Evolutionary conservation across 2,888 invertebrate species (phyloP).

Genomic region (Abrostola tripartita): DNA sequence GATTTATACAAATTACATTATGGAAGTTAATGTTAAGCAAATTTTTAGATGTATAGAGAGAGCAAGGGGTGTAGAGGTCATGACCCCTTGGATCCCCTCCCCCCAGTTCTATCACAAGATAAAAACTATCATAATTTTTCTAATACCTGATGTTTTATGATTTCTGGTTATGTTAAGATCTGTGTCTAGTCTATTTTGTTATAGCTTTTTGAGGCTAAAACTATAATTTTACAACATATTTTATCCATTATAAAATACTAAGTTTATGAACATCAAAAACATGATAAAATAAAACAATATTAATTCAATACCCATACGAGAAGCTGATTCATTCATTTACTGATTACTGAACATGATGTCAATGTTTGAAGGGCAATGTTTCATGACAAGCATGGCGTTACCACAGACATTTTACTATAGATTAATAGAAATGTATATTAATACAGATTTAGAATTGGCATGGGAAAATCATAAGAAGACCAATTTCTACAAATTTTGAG

Average conservation of each 20-base stretch:
- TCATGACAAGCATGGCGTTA: conserved; percentile 40
- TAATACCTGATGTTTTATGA: background rate
- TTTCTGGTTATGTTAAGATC: too few species aligned
- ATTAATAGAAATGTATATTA: conserved; percentile 13
- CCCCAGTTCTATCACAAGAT: background rate
- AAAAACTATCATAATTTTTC: background rate
- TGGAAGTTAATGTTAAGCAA: too few species aligned
- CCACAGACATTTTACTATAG: conserved; percentile 13
- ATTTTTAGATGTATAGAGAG: background rate
- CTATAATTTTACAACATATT: too few species aligned
- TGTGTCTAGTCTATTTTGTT: too few species aligned
- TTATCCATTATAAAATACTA: too few species aligned
- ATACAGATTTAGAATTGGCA: conserved; percentile 36
- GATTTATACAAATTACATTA: too few species aligned
- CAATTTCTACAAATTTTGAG: conserved; percentile 9
- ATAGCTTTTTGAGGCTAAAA: too few species aligned
- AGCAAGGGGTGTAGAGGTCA: background rate
- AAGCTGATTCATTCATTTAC: conserved; percentile 9
- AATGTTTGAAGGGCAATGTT: conserved; percentile 54
- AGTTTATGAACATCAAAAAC: too few species aligned
- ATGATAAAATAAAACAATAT: too few species aligned
- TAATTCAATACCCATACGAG: background rate
- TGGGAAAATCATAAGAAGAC: conserved; percentile 13
- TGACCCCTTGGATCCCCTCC: background rate
- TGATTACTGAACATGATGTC: conserved; percentile 41